Evolutionary conservation across 2,797 vertebrate species (phyloP), one percentile per base, ranked within the genome.

Genomic region (Phrynocephalus vlangalii): DNA sequence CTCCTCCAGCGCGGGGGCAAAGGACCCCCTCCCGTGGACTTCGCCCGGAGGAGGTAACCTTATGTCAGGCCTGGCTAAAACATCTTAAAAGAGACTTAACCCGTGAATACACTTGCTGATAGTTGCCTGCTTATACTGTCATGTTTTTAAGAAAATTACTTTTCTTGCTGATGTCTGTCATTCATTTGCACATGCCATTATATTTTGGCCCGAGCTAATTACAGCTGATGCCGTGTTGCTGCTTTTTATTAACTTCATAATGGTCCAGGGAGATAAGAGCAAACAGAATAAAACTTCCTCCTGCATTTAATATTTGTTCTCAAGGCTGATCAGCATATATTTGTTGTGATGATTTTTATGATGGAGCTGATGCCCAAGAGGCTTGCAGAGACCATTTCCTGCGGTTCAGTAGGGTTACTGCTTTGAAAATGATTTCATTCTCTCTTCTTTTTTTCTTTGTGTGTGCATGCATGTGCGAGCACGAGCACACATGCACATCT

Each of bases 321-420:
- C 20, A 30, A 75, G 75, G 50, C 26, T 83, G 28, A 24, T 87
- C 67, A 60, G 67, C 11, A 16, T 71, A 60, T 52, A 16, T 78
- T 68, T 78, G 26, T 68, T 71, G 33, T 30, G 52, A 9, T 24
- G 26, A 68, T 28, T 10, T 56, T 78, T 15, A 5, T 22, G 7
- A 22, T 52, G 15, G 60, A 70, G 86, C 28, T 3, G 87, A 73
- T 26, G 16, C 6, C 16, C 11, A 70, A 70, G 30, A 60, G 63
- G 13, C 50, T 79, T 67, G 56, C 83, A 78, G 15, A 87, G 0
- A 86, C 7, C 5, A 60, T 90, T 91, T 91, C 33, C 66, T 75
- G 66, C n/a, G 77, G 33, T 44, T 30, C 87, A 24, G 11, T 67
- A 68, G 11, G 73, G 28, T 24, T 50, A 22, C 52, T 44, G 38